phyloP scores from a whole-genome alignment of 2,113 vertebrate species.

The Zosterops lateralis region DNA sequence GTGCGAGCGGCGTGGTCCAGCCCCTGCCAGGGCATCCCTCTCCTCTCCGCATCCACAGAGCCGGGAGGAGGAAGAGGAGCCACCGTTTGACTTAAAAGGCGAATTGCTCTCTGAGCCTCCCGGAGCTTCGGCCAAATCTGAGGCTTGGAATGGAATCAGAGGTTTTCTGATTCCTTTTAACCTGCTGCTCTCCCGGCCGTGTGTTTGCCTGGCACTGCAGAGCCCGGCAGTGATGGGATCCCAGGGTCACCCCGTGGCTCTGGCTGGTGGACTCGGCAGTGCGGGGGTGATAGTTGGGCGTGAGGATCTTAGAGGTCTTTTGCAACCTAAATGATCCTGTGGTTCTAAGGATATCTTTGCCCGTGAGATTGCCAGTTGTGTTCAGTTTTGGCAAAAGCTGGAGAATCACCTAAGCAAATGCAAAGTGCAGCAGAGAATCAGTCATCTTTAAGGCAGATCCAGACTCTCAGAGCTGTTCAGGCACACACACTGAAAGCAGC shows the following conservation, averaged over 20 bases:
- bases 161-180: background rate
- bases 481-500: background rate
- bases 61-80: background rate
- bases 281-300: rapidly evolving
- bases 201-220: background rate
- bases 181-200: background rate
- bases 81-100: background rate
- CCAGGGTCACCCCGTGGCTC: background rate
- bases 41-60: rapidly evolving
- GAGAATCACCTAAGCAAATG: background rate
- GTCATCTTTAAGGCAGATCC: background rate
- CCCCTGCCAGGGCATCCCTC: background rate
- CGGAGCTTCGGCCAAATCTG: background rate
- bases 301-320: background rate
- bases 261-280: background rate
- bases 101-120: background rate
- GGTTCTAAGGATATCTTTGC: background rate
- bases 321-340: background rate
- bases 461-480: background rate
- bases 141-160: background rate
- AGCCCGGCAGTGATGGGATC: background rate
- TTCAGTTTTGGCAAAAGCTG: background rate
- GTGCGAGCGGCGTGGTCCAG: background rate
- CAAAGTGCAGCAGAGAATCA: background rate
- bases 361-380: background rate